Evolutionary conservation across 1,140 invertebrate genomes (phyloP).

Genomic region (Oedothorax gibbosus): DNA sequence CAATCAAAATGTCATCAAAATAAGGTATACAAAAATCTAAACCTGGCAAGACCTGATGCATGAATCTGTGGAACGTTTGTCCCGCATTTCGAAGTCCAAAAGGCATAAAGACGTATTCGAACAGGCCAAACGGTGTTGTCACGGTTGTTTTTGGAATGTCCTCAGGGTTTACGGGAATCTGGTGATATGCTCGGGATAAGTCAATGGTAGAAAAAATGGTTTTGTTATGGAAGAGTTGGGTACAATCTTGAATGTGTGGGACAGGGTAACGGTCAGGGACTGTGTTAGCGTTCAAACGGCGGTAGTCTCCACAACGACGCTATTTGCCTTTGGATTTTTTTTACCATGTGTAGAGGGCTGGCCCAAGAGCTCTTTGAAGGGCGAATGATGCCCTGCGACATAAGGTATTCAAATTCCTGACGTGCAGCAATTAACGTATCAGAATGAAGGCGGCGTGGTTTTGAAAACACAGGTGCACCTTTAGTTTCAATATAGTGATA

Average conservation of each 20-base stretch:
- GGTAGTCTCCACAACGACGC: constrained; percentile 70
- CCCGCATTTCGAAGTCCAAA: too few relatives aligned
- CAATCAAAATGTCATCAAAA: constrained; percentile 67
- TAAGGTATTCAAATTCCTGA: constrained; percentile 64
- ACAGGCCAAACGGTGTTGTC: constrained; percentile 66
- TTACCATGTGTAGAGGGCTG: constrained; percentile 69
- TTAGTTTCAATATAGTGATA: constrained; percentile 61
- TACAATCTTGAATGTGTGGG: constrained; percentile 63
- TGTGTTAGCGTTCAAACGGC: constrained; percentile 69
- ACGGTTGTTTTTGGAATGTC: constrained; percentile 61
- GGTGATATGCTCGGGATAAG: constrained; percentile 61
- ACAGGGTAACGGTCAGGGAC: constrained; percentile 69
- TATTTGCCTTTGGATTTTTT: constrained; percentile 68
- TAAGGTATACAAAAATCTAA: constrained; percentile 66
- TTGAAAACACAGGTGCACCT: constrained; percentile 67
- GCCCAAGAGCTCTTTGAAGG: constrained; percentile 69
- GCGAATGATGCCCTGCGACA: constrained; percentile 65
- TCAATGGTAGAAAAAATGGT: constrained; percentile 60
- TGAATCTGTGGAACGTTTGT: constrained; percentile 22
- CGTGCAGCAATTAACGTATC: constrained; percentile 61
- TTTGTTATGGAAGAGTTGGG: constrained; percentile 42
- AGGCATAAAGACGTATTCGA: constrained; percentile 64
- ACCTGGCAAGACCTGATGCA: constrained; percentile 65
- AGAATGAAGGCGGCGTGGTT: constrained; percentile 66
- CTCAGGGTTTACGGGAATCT: constrained; percentile 60